Evolutionary conservation across 23 tunicate species (phyloP).

Genomic region (Trididemnum clinides): DNA sequence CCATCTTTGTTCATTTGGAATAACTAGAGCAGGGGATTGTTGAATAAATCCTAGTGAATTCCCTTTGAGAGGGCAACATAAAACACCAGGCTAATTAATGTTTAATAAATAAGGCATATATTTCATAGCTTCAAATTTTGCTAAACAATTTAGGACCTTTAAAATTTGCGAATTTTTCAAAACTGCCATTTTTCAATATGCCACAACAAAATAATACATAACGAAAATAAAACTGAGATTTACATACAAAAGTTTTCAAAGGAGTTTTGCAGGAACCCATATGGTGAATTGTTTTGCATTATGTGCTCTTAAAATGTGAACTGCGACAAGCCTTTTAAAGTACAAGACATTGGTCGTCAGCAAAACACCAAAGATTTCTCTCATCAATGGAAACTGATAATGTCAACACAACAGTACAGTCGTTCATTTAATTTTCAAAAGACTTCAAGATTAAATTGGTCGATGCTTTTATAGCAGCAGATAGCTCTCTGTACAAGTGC

Average conservation of each 20-base stretch:
- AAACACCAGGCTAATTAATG: too few relatives aligned
- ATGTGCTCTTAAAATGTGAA: conserved; percentile 13
- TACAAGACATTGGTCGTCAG: conserved; percentile 15
- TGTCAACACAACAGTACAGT: conserved; percentile 11
- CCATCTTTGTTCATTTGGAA: too few relatives aligned
- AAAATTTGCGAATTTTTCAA: too few relatives aligned
- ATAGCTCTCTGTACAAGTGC: background rate
- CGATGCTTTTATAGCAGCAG: conserved; percentile 19
- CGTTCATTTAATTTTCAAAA: background rate
- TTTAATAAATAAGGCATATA: too few relatives aligned
- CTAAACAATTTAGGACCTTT: too few relatives aligned
- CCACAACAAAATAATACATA: too few relatives aligned
- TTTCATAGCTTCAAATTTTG: too few relatives aligned
- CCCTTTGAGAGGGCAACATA: too few relatives aligned
- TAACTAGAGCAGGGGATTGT: too few relatives aligned
- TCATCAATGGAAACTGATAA: background rate
- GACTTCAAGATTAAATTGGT: conserved; percentile 16
- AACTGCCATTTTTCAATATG: too few relatives aligned
- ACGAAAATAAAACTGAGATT: background rate
- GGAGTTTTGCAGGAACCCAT: conserved; percentile 38
- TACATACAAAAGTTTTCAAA: conserved; percentile 27
- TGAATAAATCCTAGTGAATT: too few relatives aligned
- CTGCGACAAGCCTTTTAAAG: conserved; percentile 47
- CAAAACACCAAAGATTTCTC: conserved; percentile 7
- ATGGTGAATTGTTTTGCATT: conserved; percentile 19